phyloP scores from a whole-genome alignment of 1,140 invertebrate genomes.

The Pseudomyrmex concolor region DNA sequence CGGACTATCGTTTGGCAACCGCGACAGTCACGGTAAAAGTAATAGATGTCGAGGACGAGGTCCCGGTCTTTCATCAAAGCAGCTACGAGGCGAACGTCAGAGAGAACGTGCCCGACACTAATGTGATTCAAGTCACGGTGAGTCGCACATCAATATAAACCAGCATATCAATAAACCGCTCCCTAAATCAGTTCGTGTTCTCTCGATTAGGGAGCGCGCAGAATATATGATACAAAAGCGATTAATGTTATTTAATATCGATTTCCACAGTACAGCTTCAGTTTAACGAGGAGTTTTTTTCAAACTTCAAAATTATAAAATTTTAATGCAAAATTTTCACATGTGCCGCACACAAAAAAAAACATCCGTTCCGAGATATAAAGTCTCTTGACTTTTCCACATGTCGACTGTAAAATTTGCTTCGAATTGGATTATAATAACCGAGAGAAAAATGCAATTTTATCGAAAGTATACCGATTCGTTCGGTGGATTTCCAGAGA shows the following conservation, averaged over 20 bases:
- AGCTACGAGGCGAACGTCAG: slow-evolving; percentile 92
- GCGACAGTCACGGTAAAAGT: slow-evolving; percentile 93
- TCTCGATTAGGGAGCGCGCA: slow-evolving; percentile 11
- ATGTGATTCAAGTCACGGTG: slow-evolving; percentile 90
- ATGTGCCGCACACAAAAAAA: not conserved
- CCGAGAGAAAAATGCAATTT: slow-evolving; percentile 25
- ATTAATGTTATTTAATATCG: not conserved
- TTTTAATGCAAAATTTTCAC: too few relatives aligned
- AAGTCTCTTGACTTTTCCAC: not conserved
- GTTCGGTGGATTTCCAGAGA: not conserved
- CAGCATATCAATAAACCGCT: not conserved
- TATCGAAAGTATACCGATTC: not conserved
- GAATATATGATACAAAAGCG: not conserved
- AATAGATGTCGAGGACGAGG: slow-evolving; percentile 93
- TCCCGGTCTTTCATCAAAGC: slow-evolving; percentile 91
- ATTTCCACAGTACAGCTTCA: not conserved
- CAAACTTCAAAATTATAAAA: too few relatives aligned
- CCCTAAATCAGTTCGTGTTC: not conserved
- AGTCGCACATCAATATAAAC: slow-evolving; percentile 38
- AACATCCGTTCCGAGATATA: not conserved
- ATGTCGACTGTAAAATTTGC: slow-evolving; percentile 13
- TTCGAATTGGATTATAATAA: slow-evolving; percentile 18
- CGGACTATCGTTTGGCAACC: slow-evolving; percentile 93
- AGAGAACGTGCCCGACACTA: slow-evolving; percentile 92
- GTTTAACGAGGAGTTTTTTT: not conserved